A percentile compares a stretch with the other conserved stretches of the same genome.
These are phyloP conservation scores for Passer domesticus DNA, from an alignment of 2,113 vertebrate species.

Conservation along the genomic window DNA sequence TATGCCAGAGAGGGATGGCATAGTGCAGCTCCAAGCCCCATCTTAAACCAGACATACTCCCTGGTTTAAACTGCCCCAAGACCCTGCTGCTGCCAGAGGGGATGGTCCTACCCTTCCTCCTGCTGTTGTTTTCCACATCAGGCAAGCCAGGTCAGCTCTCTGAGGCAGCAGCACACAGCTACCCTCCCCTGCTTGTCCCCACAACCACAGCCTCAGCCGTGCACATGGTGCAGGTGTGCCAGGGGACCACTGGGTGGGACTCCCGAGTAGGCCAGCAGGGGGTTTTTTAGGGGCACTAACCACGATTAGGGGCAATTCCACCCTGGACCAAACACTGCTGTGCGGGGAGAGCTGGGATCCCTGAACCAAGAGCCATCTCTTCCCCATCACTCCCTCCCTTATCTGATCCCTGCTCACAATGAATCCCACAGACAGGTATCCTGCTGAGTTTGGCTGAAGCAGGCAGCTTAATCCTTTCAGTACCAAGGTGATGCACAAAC, in stretches of 20 bases:
- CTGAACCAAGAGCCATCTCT: not conserved
- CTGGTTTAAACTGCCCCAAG: not conserved
- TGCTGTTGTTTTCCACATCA: not conserved
- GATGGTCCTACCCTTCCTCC: not conserved
- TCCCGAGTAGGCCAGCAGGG: accelerated
- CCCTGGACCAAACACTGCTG: not conserved
- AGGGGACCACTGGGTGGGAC: not conserved
- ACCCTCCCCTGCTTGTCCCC: not conserved
- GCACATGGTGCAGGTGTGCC: too few relatives aligned
- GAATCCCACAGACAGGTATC: not conserved
- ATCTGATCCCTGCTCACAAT: not conserved
- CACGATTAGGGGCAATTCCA: not conserved
- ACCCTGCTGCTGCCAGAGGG: not conserved
- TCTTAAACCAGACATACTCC: not conserved
- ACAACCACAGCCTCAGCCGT: not conserved
- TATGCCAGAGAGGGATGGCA: not conserved
- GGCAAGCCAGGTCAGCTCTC: not conserved
- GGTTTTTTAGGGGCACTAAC: not conserved
- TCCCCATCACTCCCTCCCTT: not conserved
- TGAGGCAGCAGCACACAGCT: not conserved
- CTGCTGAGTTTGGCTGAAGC: not conserved
- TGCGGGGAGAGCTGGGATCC: not conserved
- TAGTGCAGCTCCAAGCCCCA: not conserved
- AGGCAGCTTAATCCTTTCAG: not conserved
- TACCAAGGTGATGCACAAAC: not conserved